A percentile compares a stretch with the other conserved stretches of the same genome.
phyloP scores from a whole-genome alignment of 2,888 invertebrate genomes.

The Noctuana brunneofusca region DNA sequence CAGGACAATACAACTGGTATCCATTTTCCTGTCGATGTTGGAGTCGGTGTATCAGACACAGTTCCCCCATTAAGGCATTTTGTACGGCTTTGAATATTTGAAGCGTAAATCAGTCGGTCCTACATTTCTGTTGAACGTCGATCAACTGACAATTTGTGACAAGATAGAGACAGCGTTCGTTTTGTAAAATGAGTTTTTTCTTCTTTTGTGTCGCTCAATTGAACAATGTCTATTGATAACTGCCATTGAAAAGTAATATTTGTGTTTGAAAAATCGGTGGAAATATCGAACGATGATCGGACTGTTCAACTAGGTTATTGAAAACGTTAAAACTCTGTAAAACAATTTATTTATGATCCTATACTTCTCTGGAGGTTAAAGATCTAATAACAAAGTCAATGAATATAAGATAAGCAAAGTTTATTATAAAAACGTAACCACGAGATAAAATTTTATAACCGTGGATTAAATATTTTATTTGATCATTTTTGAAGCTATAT shows the following conservation, averaged over 20 bases:
- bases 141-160: slow-evolving; percentile 47
- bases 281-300: background rate
- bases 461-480: too few species aligned
- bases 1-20: slow-evolving; percentile 53
- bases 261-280: slow-evolving; percentile 7
- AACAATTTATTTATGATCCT: background rate
- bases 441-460: too few species aligned
- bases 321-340: background rate
- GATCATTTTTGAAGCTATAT: too few species aligned
- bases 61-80: slow-evolving; percentile 48
- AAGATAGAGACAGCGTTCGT: slow-evolving; percentile 44
- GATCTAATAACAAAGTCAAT: too few species aligned
- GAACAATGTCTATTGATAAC: slow-evolving; percentile 39
- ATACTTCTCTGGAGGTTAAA: background rate
- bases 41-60: slow-evolving; percentile 30
- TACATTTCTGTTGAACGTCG: slow-evolving; percentile 39
- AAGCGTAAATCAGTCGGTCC: slow-evolving; percentile 23
- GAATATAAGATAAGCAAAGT: too few species aligned
- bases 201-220: slow-evolving; percentile 43
- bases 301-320: slow-evolving; percentile 7
- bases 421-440: too few species aligned
- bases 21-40: slow-evolving; percentile 55
- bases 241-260: slow-evolving; percentile 38
- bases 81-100: slow-evolving; percentile 36
- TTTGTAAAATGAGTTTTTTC: slow-evolving; percentile 49